Percentiles rank a stretch among this genome's conserved stretches.
Evolutionary conservation across 2,113 vertebrate genomes (phyloP).

Genomic region (Penelope pileata): DNA sequence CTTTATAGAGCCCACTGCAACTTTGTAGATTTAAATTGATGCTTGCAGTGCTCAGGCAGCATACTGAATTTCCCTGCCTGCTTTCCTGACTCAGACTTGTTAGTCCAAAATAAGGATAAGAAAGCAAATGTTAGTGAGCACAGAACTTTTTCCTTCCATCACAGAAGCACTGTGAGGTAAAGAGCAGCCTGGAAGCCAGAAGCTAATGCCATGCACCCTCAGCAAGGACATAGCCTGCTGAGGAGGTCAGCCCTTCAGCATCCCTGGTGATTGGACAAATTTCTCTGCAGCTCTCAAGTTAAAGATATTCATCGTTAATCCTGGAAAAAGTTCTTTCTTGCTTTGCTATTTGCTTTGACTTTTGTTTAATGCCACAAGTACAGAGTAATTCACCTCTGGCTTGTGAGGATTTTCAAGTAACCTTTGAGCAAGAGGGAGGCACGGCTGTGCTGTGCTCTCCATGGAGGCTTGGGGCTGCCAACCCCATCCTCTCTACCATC

Average conservation of each 20-base stretch:
- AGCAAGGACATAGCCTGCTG: rapidly evolving
- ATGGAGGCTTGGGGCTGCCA: rapidly evolving
- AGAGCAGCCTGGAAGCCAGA: rapidly evolving
- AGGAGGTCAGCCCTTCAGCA: not conserved
- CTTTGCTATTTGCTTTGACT: constrained; percentile 28
- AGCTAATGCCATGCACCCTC: not conserved
- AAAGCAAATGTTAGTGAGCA: not conserved
- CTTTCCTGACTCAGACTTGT: constrained; percentile 18
- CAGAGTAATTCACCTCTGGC: rapidly evolving
- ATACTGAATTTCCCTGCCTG: constrained; percentile 7
- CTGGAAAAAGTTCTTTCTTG: not conserved
- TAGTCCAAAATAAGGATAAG: not conserved
- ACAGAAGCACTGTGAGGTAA: not conserved
- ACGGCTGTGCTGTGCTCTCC: rapidly evolving
- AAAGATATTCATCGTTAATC: not conserved
- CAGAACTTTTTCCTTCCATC: not conserved
- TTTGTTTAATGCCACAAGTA: constrained; percentile 33
- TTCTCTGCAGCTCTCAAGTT: not conserved
- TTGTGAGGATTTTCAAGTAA: not conserved
- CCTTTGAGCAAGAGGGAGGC: not conserved
- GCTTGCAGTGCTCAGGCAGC: not conserved
- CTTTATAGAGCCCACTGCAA: constrained; percentile 50
- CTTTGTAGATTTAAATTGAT: constrained; percentile 34
- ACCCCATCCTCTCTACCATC: not conserved
- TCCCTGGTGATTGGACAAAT: not conserved